Conservation (phyloP, 2,797 vertebrate genomes). For the Eulemur albifrons region DNA sequence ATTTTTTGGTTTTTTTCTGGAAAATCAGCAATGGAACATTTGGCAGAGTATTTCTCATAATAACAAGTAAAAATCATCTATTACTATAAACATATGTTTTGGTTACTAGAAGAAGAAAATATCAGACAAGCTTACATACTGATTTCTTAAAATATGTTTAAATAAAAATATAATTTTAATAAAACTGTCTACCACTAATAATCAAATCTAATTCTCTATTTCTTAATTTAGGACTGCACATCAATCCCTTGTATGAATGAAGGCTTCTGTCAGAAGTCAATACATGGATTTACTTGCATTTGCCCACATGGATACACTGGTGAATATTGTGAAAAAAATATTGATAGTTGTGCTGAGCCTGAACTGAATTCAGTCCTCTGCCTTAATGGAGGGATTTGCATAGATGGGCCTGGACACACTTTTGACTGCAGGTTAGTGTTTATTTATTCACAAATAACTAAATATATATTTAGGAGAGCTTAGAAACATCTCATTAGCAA, state of each 20-base stretch:
- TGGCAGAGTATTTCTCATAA: not conserved
- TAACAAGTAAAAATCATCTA: not conserved
- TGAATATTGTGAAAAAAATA: conserved; percentile 85
- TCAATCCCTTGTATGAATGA: conserved; percentile 86
- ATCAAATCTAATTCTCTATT: not conserved
- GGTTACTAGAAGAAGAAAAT: not conserved
- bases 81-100: not conserved
- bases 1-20: not conserved
- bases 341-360: conserved; percentile 83
- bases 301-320: conserved; percentile 86
- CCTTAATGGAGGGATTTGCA: conserved; percentile 87
- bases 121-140: not conserved
- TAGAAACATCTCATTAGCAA: not conserved
- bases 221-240: conserved; percentile 85
- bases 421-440: conserved; percentile 90
- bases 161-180: not conserved
- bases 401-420: conserved; percentile 85
- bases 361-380: conserved; percentile 80
- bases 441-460: not conserved
- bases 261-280: conserved; percentile 87
- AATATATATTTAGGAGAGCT: not conserved
- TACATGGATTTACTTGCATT: conserved; percentile 85
- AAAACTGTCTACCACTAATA: not conserved
- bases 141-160: not conserved
- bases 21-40: not conserved